Evolutionary conservation across 2,888 invertebrate genomes (phyloP), one percentile per base, ranked within the genome.

Genomic region (Trichopria drosophilae): DNA sequence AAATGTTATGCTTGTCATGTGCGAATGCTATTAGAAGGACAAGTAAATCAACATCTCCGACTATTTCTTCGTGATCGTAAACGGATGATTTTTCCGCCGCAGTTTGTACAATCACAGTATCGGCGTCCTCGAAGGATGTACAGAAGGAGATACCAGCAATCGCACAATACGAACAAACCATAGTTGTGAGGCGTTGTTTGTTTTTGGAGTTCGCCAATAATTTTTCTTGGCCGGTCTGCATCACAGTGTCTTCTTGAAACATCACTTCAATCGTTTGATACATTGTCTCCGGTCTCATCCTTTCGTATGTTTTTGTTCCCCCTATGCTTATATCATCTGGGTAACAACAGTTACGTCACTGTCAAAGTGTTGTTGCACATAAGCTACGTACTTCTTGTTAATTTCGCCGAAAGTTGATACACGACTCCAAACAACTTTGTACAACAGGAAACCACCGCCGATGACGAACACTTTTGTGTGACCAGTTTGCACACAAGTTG

Each of bases 71-170:
- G 20, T 26, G 18, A 13, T 31, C 7, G 18, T 41, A 12, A 6
- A 15, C 13, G 9, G 26, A 10, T 10, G 18, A 15, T 18, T 41
- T 15, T 10, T n/a, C 16, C 20, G 22, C 15, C 10, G 22, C 41
- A 12, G 37, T 28, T 46, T 73, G 65, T 36, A 72, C 58, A 51
- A 72, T 73, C 35, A 71, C 64, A 58, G 68, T 67, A 67, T 70
- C 72, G 46, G 68, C 69, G 66, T 71, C 68, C 68, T 70, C 66
- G 63, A 62, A 60, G 72, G 72, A 66, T 67, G 63, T 53, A 61
- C 65, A n/a, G n/a, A n/a, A n/a, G n/a, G n/a, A n/a, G n/a, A n/a
- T n/a, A n/a, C n/a, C n/a, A n/a, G n/a, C n/a, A 64, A 62, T 51
- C 62, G 65, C 49, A 36, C 73, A 68, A 61, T 67, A 66, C 61